Conservation (phyloP, 2,113 vertebrate genomes). For the Seriola quinqueradiata region DNA sequence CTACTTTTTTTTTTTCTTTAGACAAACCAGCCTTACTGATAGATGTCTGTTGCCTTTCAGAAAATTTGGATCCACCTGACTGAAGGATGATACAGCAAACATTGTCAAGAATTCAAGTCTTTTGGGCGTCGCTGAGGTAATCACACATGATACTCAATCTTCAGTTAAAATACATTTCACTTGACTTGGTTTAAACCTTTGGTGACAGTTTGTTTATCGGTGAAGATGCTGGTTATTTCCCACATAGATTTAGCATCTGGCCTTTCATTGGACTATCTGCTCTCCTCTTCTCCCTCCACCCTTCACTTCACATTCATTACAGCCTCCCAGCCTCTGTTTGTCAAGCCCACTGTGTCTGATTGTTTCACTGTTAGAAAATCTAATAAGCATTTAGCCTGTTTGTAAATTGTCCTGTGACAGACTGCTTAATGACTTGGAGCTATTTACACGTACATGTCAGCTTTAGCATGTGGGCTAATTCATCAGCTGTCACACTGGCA, state of each 20-base stretch:
- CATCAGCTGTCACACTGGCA: constrained; percentile 60
- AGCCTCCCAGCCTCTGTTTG: background rate
- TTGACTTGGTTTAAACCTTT: background rate
- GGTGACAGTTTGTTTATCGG: background rate
- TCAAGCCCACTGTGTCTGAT: constrained; percentile 19
- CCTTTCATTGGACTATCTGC: background rate
- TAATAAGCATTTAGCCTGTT: constrained; percentile 53
- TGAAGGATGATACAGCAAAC: background rate
- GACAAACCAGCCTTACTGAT: constrained; percentile 19
- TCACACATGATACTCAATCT: background rate
- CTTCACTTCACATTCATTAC: background rate
- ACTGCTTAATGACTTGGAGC: constrained; percentile 51
- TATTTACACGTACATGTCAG: constrained; percentile 62
- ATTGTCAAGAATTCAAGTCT: background rate
- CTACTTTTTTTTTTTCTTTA: background rate
- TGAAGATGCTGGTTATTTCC: background rate
- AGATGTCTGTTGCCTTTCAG: constrained; percentile 24
- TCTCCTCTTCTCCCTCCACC: background rate
- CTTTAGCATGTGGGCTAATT: constrained; percentile 65
- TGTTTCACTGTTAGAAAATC: constrained; percentile 41
- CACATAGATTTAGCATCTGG: background rate
- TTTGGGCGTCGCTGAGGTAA: background rate
- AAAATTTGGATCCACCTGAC: constrained; percentile 26
- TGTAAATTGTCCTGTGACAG: constrained; percentile 56
- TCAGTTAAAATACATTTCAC: background rate